A percentile compares a stretch with the other conserved stretches of the same genome.
Conservation (phyloP, 2,888 invertebrate species). For the Rhagonycha lutea region DNA sequence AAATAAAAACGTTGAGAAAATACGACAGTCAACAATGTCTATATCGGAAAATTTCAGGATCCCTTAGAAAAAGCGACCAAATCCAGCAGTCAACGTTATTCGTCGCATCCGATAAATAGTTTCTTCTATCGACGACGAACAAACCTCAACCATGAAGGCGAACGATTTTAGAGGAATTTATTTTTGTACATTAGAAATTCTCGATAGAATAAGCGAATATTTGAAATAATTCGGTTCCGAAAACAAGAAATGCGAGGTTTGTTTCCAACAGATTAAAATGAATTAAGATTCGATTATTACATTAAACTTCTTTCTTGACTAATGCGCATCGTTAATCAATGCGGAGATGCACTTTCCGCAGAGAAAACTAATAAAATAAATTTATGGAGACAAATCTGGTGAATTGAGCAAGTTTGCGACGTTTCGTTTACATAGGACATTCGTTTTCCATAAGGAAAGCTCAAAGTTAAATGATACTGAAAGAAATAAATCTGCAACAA, state of each 20-base stretch:
- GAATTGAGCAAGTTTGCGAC: not conserved
- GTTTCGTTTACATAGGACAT: not conserved
- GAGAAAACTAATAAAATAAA: not conserved
- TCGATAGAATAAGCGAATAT: not conserved
- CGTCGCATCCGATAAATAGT: not conserved
- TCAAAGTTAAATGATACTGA: slow-evolving; percentile 2
- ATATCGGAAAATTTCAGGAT: not conserved
- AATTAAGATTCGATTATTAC: not conserved
- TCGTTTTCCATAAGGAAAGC: slow-evolving; percentile 1
- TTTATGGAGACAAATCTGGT: not conserved
- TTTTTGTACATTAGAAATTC: not conserved
- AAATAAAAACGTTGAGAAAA: slow-evolving; percentile 2
- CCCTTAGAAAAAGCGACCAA: not conserved
- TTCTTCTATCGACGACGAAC: not conserved
- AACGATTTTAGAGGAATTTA: not conserved
- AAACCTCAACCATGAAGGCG: not conserved
- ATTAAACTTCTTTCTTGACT: not conserved
- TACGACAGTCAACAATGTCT: not conserved
- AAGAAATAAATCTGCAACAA: slow-evolving; percentile 4
- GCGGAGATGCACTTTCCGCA: not conserved
- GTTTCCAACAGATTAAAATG: not conserved
- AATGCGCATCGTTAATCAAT: not conserved
- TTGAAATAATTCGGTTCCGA: not conserved
- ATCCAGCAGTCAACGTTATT: not conserved
- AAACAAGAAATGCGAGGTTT: not conserved